phyloP scores from a whole-genome alignment of 2,888 invertebrate genomes.

The Leptothorax acervorum region DNA sequence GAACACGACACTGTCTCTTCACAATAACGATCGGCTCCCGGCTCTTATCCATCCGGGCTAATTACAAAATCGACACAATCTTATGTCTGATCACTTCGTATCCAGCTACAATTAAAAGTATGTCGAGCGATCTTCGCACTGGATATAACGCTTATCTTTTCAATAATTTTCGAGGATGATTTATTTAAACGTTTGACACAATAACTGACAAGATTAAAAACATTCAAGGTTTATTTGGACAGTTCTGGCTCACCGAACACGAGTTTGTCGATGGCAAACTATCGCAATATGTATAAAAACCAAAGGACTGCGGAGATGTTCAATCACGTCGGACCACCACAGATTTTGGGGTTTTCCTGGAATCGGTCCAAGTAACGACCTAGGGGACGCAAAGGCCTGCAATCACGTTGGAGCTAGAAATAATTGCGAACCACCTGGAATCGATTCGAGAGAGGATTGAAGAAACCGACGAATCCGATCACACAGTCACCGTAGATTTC shows the following conservation, averaged over 20 bases:
- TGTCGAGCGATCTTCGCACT: background rate
- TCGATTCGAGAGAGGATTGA: slow-evolving; percentile 60
- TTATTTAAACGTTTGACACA: background rate
- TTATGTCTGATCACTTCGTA: background rate
- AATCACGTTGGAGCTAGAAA: slow-evolving; percentile 62
- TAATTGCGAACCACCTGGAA: slow-evolving; percentile 57
- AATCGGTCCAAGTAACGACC: slow-evolving; percentile 67
- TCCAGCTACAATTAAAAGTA: background rate
- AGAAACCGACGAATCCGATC: slow-evolving; percentile 40
- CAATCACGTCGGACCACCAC: slow-evolving; percentile 65
- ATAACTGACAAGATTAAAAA: background rate
- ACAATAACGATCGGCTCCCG: background rate
- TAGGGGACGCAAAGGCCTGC: slow-evolving; percentile 51
- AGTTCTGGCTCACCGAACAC: slow-evolving; percentile 19
- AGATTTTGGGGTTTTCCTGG: slow-evolving; percentile 68
- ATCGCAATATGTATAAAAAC: slow-evolving; percentile 45
- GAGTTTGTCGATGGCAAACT: slow-evolving; percentile 18
- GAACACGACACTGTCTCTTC: background rate
- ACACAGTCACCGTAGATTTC: background rate
- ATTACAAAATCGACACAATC: slow-evolving; percentile 40
- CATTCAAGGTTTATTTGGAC: background rate
- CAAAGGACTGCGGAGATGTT: slow-evolving; percentile 60
- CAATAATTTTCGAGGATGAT: background rate
- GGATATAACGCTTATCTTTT: slow-evolving; percentile 11
- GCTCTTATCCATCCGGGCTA: background rate